These are phyloP conservation scores for Caenorhabditis doughertyi DNA, from an alignment of 2,888 invertebrate species.

Conservation along the genomic window DNA sequence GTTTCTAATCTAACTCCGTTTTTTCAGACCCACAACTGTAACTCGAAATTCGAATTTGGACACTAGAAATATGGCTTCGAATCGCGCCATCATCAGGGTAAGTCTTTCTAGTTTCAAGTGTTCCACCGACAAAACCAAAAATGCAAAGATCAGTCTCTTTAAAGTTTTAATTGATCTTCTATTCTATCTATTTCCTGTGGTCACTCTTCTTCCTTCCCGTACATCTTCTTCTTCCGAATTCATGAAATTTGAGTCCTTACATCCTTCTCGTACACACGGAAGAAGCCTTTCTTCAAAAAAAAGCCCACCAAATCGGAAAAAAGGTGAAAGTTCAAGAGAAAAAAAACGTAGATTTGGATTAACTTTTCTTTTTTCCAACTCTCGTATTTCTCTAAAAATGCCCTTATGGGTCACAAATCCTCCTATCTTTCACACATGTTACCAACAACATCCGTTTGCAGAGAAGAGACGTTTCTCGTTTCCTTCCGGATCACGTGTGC, in stretches of 20 bases:
- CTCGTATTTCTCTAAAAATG: neutral
- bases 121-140: neutral
- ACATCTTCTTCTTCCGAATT: slow-evolving; percentile 7
- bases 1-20: too few species aligned
- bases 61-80: slow-evolving; percentile 40
- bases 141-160: neutral
- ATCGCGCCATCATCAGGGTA: slow-evolving; percentile 36
- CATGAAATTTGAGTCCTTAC: slow-evolving; percentile 22
- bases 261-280: slow-evolving; percentile 9
- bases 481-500: slow-evolving; percentile 45
- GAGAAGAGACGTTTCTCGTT: slow-evolving; percentile 6
- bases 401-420: slow-evolving; percentile 8
- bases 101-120: neutral
- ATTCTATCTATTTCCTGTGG: neutral
- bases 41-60: neutral
- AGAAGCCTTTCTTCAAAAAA: slow-evolving; percentile 9
- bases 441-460: slow-evolving; percentile 12
- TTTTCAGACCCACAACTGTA: neutral
- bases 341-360: slow-evolving; percentile 3
- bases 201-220: slow-evolving; percentile 15
- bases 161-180: slow-evolving; percentile 21
- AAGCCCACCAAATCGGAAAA: neutral
- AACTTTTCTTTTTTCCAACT: neutral
- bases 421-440: neutral
- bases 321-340: slow-evolving; percentile 28